Base-by-base conservation (phyloP, 2,888 invertebrate species). In the Glaucopsyche alexis region DNA sequence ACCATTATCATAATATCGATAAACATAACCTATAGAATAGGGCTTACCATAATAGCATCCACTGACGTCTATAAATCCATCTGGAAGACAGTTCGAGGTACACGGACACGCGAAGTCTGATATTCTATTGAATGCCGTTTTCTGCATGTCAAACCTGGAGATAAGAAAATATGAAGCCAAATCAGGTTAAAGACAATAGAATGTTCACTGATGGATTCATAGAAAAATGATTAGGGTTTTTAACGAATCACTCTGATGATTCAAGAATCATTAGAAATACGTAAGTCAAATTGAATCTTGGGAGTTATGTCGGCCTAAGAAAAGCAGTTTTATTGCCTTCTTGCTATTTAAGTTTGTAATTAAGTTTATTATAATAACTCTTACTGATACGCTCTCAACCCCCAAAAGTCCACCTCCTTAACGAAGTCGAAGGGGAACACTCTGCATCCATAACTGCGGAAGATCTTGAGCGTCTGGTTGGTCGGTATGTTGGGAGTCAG, bases 361-460 rank as follows among this genome's bases (percentile, higher is more conserved):
- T 1, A 29, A 29, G 29, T 4, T 29, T 29, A 29, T 29, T 29
- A 29, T 3, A 29, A 29, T 29, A 29, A 3, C 2, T 87, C 91
- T 82, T 94, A 98, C 86, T 94, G 89, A 78, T 94, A 94, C 1
- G 94, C 94, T 49, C 94, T 80, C 80, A 1, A 84, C 79, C 13
- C 82, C 82, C 0, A 72, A 8, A 45, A 55, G 40, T 52, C 78
- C 0, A 79, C 72, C 60, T 89, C 87, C 2, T 81, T 76, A 0
- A 81, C 67, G 64, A 84, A 91, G 8, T 72, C 76, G 72, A 92
- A 86, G 16, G 91, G 95, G 73, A 96, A 87, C 0, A 95, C 93
- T 74, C 97, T 94, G 85, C 98, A 98, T 78, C 98, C 96, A 29
- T 97, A 95, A 78, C 95, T 95, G 73, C 97, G 94, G 86, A 95